Evolutionary conservation across 92 coral and sea anemone species (phyloP).

Genomic region (Paramuricea clavata): DNA sequence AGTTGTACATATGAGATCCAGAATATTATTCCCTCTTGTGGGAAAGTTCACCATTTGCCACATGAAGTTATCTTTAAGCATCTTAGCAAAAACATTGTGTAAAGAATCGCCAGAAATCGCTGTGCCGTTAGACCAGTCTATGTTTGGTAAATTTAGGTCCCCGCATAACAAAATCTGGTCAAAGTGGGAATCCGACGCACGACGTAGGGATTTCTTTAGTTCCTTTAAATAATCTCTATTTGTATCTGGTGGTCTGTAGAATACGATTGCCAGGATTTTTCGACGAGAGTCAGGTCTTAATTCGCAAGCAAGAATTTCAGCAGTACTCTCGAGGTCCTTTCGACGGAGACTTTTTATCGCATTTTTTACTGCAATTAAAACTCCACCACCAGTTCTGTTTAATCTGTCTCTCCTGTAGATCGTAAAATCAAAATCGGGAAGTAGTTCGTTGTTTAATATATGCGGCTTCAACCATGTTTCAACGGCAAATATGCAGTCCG

Average conservation of each 20-base stretch:
- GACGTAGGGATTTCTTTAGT: conserved; percentile 62
- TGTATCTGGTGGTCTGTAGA: background rate
- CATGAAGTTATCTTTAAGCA: conserved; percentile 63
- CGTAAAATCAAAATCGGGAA: conserved; percentile 60
- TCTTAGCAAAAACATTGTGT: conserved; percentile 54
- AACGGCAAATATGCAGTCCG: conserved; percentile 56
- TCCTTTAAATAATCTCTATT: conserved; percentile 7
- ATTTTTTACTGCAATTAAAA: background rate
- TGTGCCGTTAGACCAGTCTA: conserved; percentile 65
- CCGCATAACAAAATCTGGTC: conserved; percentile 71
- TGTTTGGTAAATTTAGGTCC: conserved; percentile 65
- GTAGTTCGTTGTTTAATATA: conserved; percentile 48
- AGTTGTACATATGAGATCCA: conserved; percentile 65
- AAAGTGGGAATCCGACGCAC: conserved; percentile 47
- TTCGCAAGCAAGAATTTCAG: background rate
- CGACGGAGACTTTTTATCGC: background rate
- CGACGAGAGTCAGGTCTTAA: background rate
- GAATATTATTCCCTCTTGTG: conserved; percentile 52
- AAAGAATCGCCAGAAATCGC: background rate
- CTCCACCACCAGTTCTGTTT: conserved; percentile 57
- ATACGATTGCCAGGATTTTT: background rate
- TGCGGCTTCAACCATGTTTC: conserved; percentile 67
- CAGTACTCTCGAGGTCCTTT: background rate
- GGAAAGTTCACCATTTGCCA: conserved; percentile 73
- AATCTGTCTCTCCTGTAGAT: conserved; percentile 72